Evolutionary conservation across 2,113 vertebrate genomes (phyloP), one percentile per base, ranked within the genome.

Genomic region (Cisticola juncidis): DNA sequence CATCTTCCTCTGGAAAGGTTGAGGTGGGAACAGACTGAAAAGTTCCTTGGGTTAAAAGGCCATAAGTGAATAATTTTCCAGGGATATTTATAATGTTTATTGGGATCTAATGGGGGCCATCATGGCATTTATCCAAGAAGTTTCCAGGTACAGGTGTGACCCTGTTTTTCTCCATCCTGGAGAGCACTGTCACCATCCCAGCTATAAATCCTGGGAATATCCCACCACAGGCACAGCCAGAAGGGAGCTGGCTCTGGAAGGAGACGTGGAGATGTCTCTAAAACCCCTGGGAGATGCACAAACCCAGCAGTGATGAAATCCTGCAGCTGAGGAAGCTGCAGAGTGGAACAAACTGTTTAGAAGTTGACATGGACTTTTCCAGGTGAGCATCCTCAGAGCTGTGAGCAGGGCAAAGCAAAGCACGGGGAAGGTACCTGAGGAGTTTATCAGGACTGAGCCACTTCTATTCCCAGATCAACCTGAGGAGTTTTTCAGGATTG

Each of bases 301-400:
- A 26, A 33, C n/a, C 42, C 50, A 21, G 54, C 44, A 33, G 14
- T 0, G 13, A 12, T 38, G 33, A 8, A 54, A 54, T 47, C 68
- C 80, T 83, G 9, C 80, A 71, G 14, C 60, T 0, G 2, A 54
- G 26, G 42, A 62, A 42, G 57, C 51, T 38, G 47, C 11, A 72
- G 64, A 8, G 14, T 29, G 54, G 62, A 58, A 77, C 54, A 80
- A 47, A 58, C 36, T 58, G 35, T 50, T 88, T 31, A 24, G 76
- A 54, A 73, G 51, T 44, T 92, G 26, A 5, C 38, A 3, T 2
- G 6, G 45, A 25, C 64, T 83, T 58, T 83, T 94, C 93, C 88
- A 88, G 93, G 80, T 60, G 90, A 83, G 10, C 40, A 12, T 79
- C 76, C 89, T 88, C 92, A 9, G 58, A 76, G 79, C 69, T 83